These are phyloP conservation scores for Cheirogaleus medius DNA, from an alignment of 2,113 vertebrate species.

Conservation along the genomic window DNA sequence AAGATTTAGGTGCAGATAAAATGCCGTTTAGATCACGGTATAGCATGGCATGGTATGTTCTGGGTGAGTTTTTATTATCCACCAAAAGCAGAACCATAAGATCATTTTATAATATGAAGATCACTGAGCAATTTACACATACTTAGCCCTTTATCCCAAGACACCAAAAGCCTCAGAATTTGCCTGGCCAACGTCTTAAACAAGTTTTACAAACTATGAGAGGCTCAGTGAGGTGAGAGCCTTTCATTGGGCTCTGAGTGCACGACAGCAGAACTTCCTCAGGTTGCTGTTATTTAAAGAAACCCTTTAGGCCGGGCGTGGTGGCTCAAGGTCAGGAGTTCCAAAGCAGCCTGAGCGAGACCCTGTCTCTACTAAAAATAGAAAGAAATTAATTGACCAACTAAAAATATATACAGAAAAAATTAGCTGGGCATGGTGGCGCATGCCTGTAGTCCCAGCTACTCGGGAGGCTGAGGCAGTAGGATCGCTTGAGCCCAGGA, in stretches of 20 bases:
- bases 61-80: background rate
- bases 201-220: background rate
- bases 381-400: too few relatives aligned
- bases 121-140: background rate
- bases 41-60: accelerated
- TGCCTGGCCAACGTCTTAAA: background rate
- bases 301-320: too few relatives aligned
- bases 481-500: too few relatives aligned
- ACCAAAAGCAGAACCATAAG: background rate
- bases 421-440: too few relatives aligned
- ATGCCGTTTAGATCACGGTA: background rate
- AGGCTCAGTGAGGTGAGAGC: background rate
- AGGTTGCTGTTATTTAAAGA: slow-evolving; percentile 30
- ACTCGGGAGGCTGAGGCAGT: too few relatives aligned
- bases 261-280: background rate
- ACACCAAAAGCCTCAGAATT: background rate
- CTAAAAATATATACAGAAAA: too few relatives aligned
- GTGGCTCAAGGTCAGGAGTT: too few relatives aligned
- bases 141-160: background rate
- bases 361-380: too few relatives aligned
- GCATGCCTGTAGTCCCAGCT: too few relatives aligned
- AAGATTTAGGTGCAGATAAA: slow-evolving; percentile 57
- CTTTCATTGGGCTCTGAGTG: accelerated
- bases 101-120: background rate
- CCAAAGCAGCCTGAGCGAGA: too few relatives aligned